Base-by-base conservation (phyloP, 1,140 invertebrate species). In the Drosophila nannoptera region DNA sequence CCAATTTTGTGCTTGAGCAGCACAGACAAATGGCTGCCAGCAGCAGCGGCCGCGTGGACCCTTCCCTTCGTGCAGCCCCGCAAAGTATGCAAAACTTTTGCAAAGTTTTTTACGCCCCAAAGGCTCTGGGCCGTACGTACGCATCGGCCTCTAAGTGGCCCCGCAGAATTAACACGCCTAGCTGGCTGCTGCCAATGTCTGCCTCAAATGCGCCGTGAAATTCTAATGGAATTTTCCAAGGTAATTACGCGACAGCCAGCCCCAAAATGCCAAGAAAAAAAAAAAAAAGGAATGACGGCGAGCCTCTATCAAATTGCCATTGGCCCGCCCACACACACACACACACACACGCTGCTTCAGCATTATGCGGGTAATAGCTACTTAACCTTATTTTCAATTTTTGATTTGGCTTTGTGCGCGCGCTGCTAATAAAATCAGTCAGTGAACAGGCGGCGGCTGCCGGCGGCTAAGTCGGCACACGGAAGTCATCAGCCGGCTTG, bases 311-410 rank as follows among this genome's bases (percentile, higher is more conserved):
- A 80, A 77, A 86, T 86, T 84, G 80, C 56, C 66, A 84, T 78
- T 56, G 67, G 32, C 58, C 56, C 60, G 59, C 63, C 68, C 46
- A 60, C 48, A 5, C 9, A 22, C 35, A 49, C 60, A 52, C 16
- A 31, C 48, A 22, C 22, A 22, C 9, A 16, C 42, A 36, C 32
- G 35, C 42, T 40, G 33, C 40, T 55, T n/a, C 11, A n/a, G 33
- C 73, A 76, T 80, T 84, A 71, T 84, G 70, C 54, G 65, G 49
- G 49, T 84, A 84, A 84, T 86, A 84, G 81, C 81, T 80, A 84
- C 81, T 84, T 84, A 84, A 80, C 81, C 81, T 86, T 84, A 84
- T 84, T 84, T 84, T 84, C 81, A 86, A 84, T 84, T 86, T 83
- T 84, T 84, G 81, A 84, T 84, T 84, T 66, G 73, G 61, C 71